Evolutionary conservation across 2,888 invertebrate genomes (phyloP).

Genomic region (Zele albiditarsus): DNA sequence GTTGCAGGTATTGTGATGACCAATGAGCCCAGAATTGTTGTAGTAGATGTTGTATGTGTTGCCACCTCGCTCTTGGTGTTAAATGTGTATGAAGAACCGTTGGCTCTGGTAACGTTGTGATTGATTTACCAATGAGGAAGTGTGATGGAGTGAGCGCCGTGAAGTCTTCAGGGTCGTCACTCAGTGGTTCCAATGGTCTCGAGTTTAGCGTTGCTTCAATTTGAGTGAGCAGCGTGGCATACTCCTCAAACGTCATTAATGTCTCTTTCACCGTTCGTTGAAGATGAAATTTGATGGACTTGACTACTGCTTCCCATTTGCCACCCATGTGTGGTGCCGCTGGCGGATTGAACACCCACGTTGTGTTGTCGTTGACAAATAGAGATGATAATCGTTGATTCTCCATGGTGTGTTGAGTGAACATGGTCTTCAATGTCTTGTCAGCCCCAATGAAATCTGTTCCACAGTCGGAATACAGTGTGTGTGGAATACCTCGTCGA

Average conservation of each 20-base stretch:
- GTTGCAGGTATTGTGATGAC: no score
- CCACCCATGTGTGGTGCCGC: not conserved
- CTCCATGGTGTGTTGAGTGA: not conserved
- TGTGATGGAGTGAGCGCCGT: no score
- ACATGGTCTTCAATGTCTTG: constrained; percentile 9
- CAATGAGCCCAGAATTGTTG: no score
- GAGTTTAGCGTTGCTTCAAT: constrained; percentile 54
- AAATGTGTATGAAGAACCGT: no score
- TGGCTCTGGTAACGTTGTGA: no score
- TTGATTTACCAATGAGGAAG: no score
- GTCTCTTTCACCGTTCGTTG: not conserved
- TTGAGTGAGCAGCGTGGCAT: constrained; percentile 52
- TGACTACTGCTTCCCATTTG: not conserved
- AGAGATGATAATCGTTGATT: not conserved
- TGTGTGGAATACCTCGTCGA: constrained; percentile 43
- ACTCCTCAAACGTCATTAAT: constrained; percentile 55
- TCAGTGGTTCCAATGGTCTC: no score
- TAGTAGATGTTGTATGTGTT: no score
- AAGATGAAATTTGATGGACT: not conserved
- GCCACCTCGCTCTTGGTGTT: no score
- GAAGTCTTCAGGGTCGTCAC: no score
- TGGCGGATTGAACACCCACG: constrained; percentile 38
- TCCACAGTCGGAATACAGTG: constrained; percentile 17
- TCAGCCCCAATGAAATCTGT: constrained; percentile 9
- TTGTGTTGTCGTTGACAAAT: constrained; percentile 29